phyloP scores from a whole-genome alignment of 92 coral and sea anemone species.

The Epizoanthus fatuus region DNA sequence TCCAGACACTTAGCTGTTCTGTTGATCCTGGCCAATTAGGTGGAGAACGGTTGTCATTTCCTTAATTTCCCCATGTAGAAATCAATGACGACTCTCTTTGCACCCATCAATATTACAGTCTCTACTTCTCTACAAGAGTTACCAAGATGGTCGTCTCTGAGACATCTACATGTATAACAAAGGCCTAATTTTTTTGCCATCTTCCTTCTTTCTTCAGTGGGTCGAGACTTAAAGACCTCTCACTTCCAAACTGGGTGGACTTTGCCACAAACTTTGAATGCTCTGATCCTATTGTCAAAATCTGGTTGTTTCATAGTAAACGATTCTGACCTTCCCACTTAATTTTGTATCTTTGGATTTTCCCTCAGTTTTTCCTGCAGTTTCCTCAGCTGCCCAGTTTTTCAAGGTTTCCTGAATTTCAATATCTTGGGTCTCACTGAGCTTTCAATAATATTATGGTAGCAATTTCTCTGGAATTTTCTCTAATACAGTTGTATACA shows the following conservation, averaged over 20 bases:
- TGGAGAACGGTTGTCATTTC: no score
- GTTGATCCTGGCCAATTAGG: no score
- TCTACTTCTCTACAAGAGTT: not conserved
- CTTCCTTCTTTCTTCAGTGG: constrained; percentile 43
- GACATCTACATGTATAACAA: constrained; percentile 58
- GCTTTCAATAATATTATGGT: constrained; percentile 51
- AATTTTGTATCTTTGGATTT: no score
- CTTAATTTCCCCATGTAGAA: no score
- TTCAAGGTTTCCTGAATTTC: constrained; percentile 50
- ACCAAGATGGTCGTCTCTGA: constrained; percentile 44
- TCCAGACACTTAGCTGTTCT: no score
- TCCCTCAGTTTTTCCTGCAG: no score
- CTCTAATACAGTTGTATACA: constrained; percentile 56
- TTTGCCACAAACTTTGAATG: constrained; percentile 28
- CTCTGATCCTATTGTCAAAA: not conserved
- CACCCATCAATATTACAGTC: no score
- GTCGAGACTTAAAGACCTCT: constrained; percentile 22
- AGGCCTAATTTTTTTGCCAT: constrained; percentile 51
- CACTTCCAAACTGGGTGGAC: constrained; percentile 60
- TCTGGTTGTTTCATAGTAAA: no score
- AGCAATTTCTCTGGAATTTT: constrained; percentile 61
- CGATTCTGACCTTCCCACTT: no score
- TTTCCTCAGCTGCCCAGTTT: constrained; percentile 65
- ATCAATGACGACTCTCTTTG: no score
- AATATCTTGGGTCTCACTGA: constrained; percentile 37